A percentile compares a stretch with the other conserved stretches of the same genome.
Conservation (phyloP, 2,113 vertebrate species). For the Chloropsis cyanopogon region DNA sequence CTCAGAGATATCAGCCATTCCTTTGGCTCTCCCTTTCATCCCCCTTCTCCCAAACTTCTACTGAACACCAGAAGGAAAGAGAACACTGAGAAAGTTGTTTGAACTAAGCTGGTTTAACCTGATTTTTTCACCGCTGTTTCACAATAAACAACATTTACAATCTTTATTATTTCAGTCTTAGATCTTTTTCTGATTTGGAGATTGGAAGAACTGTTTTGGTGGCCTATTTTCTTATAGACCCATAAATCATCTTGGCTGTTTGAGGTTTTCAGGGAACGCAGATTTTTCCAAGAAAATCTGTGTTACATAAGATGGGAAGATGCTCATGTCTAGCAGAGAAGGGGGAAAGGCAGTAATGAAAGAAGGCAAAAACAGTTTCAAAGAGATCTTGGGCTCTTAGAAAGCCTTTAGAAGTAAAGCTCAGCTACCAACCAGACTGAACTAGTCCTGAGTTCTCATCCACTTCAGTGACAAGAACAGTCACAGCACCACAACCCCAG, state of each 20-base stretch:
- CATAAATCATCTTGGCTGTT: background rate
- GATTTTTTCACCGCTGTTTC: background rate
- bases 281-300: background rate
- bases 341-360: background rate
- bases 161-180: background rate
- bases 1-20: background rate
- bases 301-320: background rate
- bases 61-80: background rate
- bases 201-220: background rate
- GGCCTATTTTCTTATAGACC: background rate
- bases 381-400: background rate
- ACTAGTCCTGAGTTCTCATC: background rate
- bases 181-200: background rate
- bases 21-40: background rate
- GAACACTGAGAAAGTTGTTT: background rate
- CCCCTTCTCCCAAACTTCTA: background rate
- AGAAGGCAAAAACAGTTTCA: background rate
- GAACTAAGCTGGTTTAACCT: background rate
- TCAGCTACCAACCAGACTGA: background rate
- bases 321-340: background rate
- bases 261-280: background rate
- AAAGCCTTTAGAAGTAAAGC: background rate
- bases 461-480: background rate
- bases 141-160: background rate
- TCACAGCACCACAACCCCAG: background rate